Evolutionary conservation across 2,888 invertebrate genomes (phyloP).

Genomic region (Cataglyphis altisquamis): DNA sequence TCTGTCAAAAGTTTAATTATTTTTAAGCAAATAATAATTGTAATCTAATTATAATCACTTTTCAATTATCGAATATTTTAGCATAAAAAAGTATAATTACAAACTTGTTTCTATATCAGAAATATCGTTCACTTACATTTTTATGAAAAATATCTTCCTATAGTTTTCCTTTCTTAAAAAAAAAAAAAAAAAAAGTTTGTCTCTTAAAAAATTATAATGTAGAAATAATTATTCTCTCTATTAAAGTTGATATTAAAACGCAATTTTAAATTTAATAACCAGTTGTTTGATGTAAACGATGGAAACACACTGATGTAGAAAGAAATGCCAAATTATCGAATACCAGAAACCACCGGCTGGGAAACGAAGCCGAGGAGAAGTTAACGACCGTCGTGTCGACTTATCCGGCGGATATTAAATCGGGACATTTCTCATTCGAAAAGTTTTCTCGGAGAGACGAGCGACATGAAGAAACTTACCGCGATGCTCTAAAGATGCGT

Average conservation of each 20-base stretch:
- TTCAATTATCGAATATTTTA: background rate
- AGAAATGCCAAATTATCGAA: constrained; percentile 17
- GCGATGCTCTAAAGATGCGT: constrained; percentile 62
- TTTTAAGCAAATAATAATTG: constrained; percentile 10
- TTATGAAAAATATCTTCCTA: background rate
- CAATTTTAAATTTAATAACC: background rate
- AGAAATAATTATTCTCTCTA: background rate
- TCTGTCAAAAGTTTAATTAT: constrained; percentile 1
- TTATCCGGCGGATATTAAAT: constrained; percentile 78
- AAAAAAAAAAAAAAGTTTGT: background rate
- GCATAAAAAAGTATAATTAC: constrained; percentile 10
- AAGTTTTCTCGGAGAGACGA: constrained; percentile 74
- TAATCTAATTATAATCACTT: background rate
- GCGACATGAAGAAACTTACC: constrained; percentile 54
- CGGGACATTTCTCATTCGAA: constrained; percentile 77
- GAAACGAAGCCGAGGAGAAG: constrained; percentile 64
- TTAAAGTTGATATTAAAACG: background rate
- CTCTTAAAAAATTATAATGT: background rate
- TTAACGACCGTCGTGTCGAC: constrained; percentile 66
- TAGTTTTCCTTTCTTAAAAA: background rate
- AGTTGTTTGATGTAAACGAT: background rate
- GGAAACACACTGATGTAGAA: constrained; percentile 15
- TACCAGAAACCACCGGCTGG: constrained; percentile 11
- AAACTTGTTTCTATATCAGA: background rate
- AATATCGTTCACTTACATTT: background rate